A percentile compares a stretch with the other conserved stretches of the same genome.
These are phyloP conservation scores for Heterotilapia buettikoferi DNA, from an alignment of 2,113 vertebrate species.

Conservation along the genomic window DNA sequence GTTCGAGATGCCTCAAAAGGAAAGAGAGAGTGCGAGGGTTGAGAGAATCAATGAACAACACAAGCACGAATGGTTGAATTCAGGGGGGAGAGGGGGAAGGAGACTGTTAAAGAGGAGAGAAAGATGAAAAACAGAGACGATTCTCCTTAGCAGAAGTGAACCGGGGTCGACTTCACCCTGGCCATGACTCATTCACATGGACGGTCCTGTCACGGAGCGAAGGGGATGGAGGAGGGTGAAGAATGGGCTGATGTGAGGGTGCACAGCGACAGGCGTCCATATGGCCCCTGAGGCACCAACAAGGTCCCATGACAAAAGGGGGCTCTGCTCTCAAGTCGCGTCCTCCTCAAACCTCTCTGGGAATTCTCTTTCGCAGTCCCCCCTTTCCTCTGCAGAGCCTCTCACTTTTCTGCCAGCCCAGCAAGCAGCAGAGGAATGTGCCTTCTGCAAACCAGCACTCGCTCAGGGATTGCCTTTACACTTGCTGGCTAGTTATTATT, in stretches of 20 bases:
- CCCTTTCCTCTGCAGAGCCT: conserved; percentile 29
- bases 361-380: conserved; percentile 33
- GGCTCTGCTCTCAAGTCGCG: conserved; percentile 30
- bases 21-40: not conserved
- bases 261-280: conserved; percentile 54
- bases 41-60: not conserved
- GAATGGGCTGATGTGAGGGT: conserved; percentile 52
- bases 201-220: conserved; percentile 34
- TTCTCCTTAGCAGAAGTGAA: conserved; percentile 46
- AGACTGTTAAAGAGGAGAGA: not conserved
- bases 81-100: not conserved
- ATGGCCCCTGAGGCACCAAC: conserved; percentile 48
- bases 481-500: conserved; percentile 23
- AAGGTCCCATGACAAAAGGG: conserved; percentile 48
- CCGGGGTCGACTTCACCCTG: conserved; percentile 55
- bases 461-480: conserved; percentile 3
- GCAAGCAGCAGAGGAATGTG: conserved; percentile 51
- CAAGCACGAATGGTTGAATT: not conserved
- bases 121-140: not conserved
- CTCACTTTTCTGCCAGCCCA: conserved; percentile 41
- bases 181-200: conserved; percentile 56
- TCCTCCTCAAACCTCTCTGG: conserved; percentile 37
- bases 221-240: conserved; percentile 7
- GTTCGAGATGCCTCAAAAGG: conserved; percentile 39
- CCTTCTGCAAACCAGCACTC: conserved; percentile 9